Evolutionary conservation across 1,140 invertebrate species (phyloP), one percentile per base, ranked within the genome.

Genomic region (Eciton burchellii): DNA sequence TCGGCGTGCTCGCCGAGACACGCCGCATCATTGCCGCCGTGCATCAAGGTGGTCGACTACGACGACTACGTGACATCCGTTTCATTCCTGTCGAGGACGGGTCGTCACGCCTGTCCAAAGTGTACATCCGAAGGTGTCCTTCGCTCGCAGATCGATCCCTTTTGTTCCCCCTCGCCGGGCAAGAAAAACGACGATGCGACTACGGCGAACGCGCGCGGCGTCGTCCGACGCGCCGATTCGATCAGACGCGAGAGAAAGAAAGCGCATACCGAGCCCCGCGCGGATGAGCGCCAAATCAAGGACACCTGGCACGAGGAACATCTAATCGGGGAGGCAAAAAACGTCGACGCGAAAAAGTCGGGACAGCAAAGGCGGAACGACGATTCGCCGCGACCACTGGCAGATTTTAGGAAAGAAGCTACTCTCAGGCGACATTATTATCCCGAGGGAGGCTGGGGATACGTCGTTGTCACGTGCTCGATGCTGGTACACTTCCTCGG

Each of bases 391-490:
- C 84, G 82, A 21, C 77, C 74, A 43, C 29, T 43, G 1, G 54
- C 86, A 54, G 93, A 93, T 85, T 88, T 89, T 4, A 89, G 90
- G 6, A 94, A 94, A 54, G 90, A 91, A 57, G 90, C 90, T 35
- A 94, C 92, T 35, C 81, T 95, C 9, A 92, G 92, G 11, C 89
- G 94, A 84, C 95, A 96, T 77, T 95, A 95, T 89, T 96, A 95
- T 85, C 95, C 95, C 0, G 95, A 96, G 85, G 95, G 95, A 14
- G 95, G 95, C 3, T 96, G 96, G 96, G 96, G 96, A 16, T 96
- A 95, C 94, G 94, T 96, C 43, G 92, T 96, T 41, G 92, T 95
- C 26, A 93, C 91, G 9, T 95, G 95, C 43, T 95, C 95, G 14
- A 90, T 94, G 6, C 66, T 95, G n/a, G 94, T 95, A 5, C 94